A percentile compares a stretch with the other conserved stretches of the same genome.
Conservation (phyloP, 2,888 invertebrate genomes). For the Melinopterus prodromus region DNA sequence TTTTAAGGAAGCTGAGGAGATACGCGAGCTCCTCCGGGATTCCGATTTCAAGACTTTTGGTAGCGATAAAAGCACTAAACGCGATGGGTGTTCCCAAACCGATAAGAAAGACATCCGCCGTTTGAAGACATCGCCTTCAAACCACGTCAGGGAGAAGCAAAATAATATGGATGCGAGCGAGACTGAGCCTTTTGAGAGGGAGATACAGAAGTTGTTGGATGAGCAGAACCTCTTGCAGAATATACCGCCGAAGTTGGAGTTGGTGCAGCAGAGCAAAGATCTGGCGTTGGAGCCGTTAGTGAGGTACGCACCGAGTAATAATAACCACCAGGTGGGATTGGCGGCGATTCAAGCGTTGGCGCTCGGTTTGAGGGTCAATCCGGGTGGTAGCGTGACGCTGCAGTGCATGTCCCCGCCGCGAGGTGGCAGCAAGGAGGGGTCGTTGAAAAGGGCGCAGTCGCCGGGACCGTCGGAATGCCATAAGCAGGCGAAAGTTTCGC, state of each 20-base stretch:
- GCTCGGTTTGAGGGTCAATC: slow-evolving; percentile 58
- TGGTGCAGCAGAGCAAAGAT: slow-evolving; percentile 70
- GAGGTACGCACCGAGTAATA: slow-evolving; percentile 62
- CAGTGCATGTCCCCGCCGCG: slow-evolving; percentile 58
- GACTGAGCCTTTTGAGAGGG: slow-evolving; percentile 75
- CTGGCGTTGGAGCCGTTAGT: slow-evolving; percentile 62
- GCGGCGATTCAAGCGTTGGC: slow-evolving; percentile 82
- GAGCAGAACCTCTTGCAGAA: slow-evolving; percentile 73
- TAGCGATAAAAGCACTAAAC: slow-evolving; percentile 67
- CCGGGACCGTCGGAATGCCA: slow-evolving; percentile 57
- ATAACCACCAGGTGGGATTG: slow-evolving; percentile 77
- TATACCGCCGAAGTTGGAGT: slow-evolving; percentile 68
- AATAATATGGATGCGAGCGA: slow-evolving; percentile 66
- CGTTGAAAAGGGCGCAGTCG: slow-evolving; percentile 59
- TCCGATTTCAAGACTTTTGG: slow-evolving; percentile 64
- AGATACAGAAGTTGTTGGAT: slow-evolving; percentile 80
- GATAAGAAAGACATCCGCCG: slow-evolving; percentile 69
- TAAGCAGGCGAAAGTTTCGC: slow-evolving; percentile 60
- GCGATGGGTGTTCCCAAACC: slow-evolving; percentile 72
- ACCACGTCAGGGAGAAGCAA: slow-evolving; percentile 55
- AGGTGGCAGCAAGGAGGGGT: slow-evolving; percentile 61
- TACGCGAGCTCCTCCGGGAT: slow-evolving; percentile 53
- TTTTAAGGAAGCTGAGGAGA: slow-evolving; percentile 60
- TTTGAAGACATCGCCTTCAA: slow-evolving; percentile 62
- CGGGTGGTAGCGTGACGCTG: slow-evolving; percentile 57